phyloP scores from a whole-genome alignment of 2,888 invertebrate genomes.

The Arctia plantaginis region DNA sequence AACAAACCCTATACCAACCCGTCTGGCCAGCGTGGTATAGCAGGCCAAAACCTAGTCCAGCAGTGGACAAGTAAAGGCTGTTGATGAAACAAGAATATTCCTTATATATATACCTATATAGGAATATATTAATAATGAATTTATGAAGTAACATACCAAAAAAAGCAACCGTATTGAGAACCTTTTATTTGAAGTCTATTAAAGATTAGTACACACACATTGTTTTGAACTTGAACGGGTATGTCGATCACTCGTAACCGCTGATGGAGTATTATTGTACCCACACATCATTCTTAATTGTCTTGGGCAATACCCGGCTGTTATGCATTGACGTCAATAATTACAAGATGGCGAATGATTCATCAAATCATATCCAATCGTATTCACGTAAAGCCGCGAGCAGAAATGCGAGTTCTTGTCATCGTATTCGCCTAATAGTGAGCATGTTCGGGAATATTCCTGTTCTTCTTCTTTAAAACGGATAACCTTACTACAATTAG shows the following conservation, averaged over 20 bases:
- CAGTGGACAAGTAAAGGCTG: too few species aligned
- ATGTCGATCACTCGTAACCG: not conserved
- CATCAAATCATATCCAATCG: slow-evolving; percentile 7
- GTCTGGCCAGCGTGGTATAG: too few species aligned
- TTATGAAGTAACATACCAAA: too few species aligned
- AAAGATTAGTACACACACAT: not conserved
- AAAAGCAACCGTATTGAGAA: not conserved
- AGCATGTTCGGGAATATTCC: not conserved
- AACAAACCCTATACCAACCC: too few species aligned
- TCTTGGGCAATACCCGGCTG: slow-evolving; percentile 38
- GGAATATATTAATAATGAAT: too few species aligned
- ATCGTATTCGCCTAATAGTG: too few species aligned
- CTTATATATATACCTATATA: too few species aligned
- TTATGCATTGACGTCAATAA: slow-evolving; percentile 18
- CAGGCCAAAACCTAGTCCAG: too few species aligned
- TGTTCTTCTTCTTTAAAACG: too few species aligned
- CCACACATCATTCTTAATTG: slow-evolving; percentile 21
- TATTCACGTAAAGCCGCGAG: not conserved
- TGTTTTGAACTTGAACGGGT: not conserved
- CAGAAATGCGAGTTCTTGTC: not conserved
- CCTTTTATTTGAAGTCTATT: not conserved
- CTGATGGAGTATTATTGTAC: not conserved
- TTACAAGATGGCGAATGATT: slow-evolving; percentile 12
- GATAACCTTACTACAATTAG: not conserved
- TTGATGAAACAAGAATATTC: too few species aligned